Base-by-base conservation (phyloP, 2,888 invertebrate species). In the Drosophila suboccidentalis region DNA sequence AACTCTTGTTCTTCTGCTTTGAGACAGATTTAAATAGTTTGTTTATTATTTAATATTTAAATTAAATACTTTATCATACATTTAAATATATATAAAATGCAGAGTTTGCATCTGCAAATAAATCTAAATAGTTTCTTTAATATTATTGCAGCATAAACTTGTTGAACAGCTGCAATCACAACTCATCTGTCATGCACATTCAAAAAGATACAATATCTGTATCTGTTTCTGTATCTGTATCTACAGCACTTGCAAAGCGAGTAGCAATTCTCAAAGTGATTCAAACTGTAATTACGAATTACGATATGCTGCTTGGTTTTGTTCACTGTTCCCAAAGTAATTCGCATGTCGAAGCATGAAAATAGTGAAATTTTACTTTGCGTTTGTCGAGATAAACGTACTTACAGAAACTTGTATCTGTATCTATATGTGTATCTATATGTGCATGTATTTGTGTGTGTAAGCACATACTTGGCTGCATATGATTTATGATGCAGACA, bases 401-500 rank as follows among this genome's bases (percentile, higher is more conserved):
- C 60, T 54, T 41, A 46, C 39, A 59, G 66, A 68, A 75, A 82
- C 71, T 38, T 70, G 57, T 57, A 46, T 57, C 57, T 44, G 55
- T 57, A 55, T 41, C 54, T 55, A 17, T 15, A n/a, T 36, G 6
- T 36, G 43, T 17, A n/a, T 22, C 22, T 22, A 22, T 22, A 3
- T 3, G 5, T 22, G 22, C 5, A 22, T 34, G 17, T 64, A 17
- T 39, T 4, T 19, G 13, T 47, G 13, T 47, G 34, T 51, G 55
- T 63, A 63, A 73, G 67, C 62, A 67, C 63, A 61, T 73, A 72
- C 76, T 86, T 81, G 82, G 61, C 82, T 84, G 84, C 87, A 84
- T 87, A 84, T 87, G 84, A 84, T 84, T 84, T 84, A 84, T 82
- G 87, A 53, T 67, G 72, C 82, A 78, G 87, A 82, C 84, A 73